phyloP scores from a whole-genome alignment of 2,113 vertebrate species.

The Cynopterus brachyotis region DNA sequence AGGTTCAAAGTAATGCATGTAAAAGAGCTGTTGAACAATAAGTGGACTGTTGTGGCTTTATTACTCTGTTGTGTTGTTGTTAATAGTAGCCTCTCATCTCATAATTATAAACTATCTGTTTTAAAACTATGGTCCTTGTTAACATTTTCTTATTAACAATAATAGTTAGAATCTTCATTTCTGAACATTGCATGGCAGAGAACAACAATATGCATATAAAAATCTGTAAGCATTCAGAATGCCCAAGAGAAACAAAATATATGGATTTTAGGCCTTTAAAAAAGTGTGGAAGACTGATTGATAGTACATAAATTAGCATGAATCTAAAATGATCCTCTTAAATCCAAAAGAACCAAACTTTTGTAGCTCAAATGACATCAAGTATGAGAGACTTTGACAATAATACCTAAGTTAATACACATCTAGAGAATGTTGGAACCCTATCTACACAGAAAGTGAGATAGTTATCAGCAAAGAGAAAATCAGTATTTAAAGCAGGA shows the following conservation, averaged over 20 bases:
- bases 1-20: neutral
- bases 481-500: neutral
- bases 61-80: neutral
- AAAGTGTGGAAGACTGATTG: neutral
- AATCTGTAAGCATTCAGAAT: neutral
- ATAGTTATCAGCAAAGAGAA: neutral
- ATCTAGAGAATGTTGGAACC: neutral
- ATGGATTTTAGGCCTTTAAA: neutral
- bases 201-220: neutral
- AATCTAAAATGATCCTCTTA: neutral
- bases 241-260: neutral
- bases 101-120: neutral
- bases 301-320: neutral
- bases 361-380: neutral
- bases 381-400: neutral
- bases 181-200: neutral
- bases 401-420: neutral
- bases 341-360: neutral
- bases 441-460: neutral
- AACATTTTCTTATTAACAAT: neutral
- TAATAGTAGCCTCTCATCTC: neutral
- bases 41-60: neutral
- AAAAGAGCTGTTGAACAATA: neutral
- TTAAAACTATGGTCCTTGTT: neutral
- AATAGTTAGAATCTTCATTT: neutral